Base-by-base conservation (phyloP, 2,797 vertebrate genomes). In the Chelon auratus region DNA sequence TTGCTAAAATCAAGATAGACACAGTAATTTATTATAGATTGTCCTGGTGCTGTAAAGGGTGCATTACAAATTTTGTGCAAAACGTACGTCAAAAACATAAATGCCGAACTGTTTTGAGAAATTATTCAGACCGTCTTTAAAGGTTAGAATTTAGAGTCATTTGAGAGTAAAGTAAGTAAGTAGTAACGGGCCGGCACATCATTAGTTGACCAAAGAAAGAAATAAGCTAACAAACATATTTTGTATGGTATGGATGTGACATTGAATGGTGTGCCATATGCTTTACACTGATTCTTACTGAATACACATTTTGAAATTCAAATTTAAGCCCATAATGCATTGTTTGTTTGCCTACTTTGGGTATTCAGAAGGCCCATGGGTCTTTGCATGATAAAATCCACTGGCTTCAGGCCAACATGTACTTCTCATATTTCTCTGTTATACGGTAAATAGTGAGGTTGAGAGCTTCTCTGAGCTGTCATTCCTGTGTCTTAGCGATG, bases 401-500 rank as follows among this genome's bases (percentile, higher is more conserved):
- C 9, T 64, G 60, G 77, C 78, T 87, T 50, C 62, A 75, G 74
- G 84, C 48, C 15, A 86, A 84, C 72, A 81, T 80, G 77, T 68
- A 89, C 87, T 93, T 89, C 86, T 85, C 75, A 85, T 86, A 87
- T 90, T 87, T 80, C 81, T 64, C 75, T 82, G 77, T 85, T 89
- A 91, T 92, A 82, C 87, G 85, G 86, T 88, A 89, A 90, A 91
- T 90, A 62, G 75, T 66, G 63, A 88, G 90, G 85, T 86, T 84
- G 83, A 74, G 87, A 83, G 81, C 89, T 84, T 86, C 87, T 89
- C 87, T 67, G 70, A 89, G 86, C 85, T 85, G 86, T 89, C 91
- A 90, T 89, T 91, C 81, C 77, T 92, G 85, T 71, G 59, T 91
- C 91, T 93, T 88, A 87, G 79, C 76, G 83, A 91, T 90, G 90